Evolutionary conservation across 2,888 invertebrate species (phyloP).

Genomic region (Scrobipalpa costella): DNA sequence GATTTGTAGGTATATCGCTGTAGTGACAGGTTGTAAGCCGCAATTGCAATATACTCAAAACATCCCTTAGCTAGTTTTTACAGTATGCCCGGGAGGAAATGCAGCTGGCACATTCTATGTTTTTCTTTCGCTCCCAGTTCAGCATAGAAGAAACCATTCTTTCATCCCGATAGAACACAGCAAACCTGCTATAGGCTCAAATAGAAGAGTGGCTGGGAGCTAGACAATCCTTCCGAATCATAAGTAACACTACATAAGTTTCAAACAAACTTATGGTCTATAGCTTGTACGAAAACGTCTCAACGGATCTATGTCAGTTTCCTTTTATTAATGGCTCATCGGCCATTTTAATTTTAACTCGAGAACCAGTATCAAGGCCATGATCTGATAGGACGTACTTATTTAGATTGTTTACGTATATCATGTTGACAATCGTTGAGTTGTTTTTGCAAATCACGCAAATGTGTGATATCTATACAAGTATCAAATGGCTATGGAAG

Average conservation of each 20-base stretch:
- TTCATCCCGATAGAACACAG: too few species aligned
- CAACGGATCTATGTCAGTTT: conserved; percentile 18
- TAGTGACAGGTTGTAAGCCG: too few species aligned
- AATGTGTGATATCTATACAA: not conserved
- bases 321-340: conserved; percentile 20
- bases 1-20: too few species aligned
- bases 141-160: too few species aligned
- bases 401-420: not conserved
- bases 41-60: too few species aligned
- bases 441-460: conserved; percentile 10
- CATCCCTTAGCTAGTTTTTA: too few species aligned
- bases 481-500: too few species aligned
- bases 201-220: not conserved
- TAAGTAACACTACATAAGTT: not conserved
- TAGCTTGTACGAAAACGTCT: not conserved
- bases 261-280: not conserved
- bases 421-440: conserved; percentile 15
- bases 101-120: too few species aligned
- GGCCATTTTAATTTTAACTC: conserved; percentile 19
- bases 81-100: too few species aligned
- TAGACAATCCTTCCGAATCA: not conserved
- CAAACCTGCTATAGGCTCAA: too few species aligned
- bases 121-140: too few species aligned
- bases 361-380: conserved; percentile 17
- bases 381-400: conserved; percentile 11